Percentiles rank a stretch among this genome's conserved stretches.
Conservation (phyloP, 2,113 vertebrate species). For the Limnothrissa miodon region DNA sequence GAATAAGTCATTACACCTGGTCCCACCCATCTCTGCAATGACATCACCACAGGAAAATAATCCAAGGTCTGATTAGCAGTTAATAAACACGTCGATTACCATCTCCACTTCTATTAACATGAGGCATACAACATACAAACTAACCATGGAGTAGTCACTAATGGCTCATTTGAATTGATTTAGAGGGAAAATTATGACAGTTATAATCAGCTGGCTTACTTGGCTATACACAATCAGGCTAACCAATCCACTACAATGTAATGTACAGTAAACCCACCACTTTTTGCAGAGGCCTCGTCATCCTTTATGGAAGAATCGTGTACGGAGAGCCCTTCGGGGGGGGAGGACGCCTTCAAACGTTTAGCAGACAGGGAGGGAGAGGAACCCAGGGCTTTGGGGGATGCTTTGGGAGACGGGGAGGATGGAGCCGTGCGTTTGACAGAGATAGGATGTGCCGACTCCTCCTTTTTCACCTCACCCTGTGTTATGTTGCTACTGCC, state of each 20-base stretch:
- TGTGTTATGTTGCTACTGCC: slow-evolving; percentile 10
- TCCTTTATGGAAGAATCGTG: not conserved
- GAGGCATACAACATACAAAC: no score
- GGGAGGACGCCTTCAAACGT: slow-evolving; percentile 59
- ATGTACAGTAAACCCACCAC: slow-evolving; percentile 28
- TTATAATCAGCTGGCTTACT: no score
- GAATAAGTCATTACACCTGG: no score
- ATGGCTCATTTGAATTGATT: no score
- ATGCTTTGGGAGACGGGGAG: slow-evolving; percentile 48
- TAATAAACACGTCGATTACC: no score
- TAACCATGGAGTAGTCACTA: no score
- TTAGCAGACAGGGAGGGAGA: slow-evolving; percentile 41
- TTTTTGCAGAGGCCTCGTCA: not conserved
- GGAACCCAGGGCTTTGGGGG: not conserved
- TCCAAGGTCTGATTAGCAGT: slow-evolving; percentile 35
- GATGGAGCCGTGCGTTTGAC: slow-evolving; percentile 19
- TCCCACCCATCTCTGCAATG: no score
- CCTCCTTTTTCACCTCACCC: not conserved
- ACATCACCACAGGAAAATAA: not conserved
- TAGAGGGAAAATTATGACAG: no score
- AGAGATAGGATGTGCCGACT: not conserved
- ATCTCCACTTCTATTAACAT: no score
- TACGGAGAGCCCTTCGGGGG: slow-evolving; percentile 56
- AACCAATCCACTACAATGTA: no score
- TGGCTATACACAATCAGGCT: no score